Evolutionary conservation across 2,888 invertebrate species (phyloP).

Genomic region (Odontothrips loti): DNA sequence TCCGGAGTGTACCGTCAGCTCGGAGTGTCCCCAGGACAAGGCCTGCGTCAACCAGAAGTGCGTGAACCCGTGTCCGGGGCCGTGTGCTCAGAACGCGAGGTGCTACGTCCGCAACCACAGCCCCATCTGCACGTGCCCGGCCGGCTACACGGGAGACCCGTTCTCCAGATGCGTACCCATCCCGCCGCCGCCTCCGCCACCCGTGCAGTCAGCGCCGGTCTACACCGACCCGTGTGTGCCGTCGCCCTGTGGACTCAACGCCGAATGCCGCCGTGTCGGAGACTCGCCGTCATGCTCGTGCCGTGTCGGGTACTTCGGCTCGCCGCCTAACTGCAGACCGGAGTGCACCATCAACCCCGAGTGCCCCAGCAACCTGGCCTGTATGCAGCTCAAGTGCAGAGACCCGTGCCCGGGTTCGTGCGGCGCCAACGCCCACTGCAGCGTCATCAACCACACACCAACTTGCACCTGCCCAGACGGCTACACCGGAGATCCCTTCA

Average conservation of each 20-base stretch:
- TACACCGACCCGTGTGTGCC: slow-evolving; percentile 57
- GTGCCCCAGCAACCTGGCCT: slow-evolving; percentile 50
- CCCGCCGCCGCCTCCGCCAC: slow-evolving; percentile 40
- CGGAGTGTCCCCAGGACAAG: slow-evolving; percentile 50
- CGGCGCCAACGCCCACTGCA: slow-evolving; percentile 68
- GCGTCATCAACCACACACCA: slow-evolving; percentile 71
- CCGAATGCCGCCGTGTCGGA: slow-evolving; percentile 49
- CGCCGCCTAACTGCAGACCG: slow-evolving; percentile 48
- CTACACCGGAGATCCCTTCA: slow-evolving; percentile 72
- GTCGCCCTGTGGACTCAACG: slow-evolving; percentile 44
- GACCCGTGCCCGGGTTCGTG: slow-evolving; percentile 59
- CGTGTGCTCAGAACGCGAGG: slow-evolving; percentile 62
- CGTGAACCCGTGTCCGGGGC: slow-evolving; percentile 63
- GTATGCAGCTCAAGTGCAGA: slow-evolving; percentile 49
- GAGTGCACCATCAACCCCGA: slow-evolving; percentile 49
- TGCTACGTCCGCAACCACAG: slow-evolving; percentile 68
- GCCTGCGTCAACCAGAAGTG: slow-evolving; percentile 68
- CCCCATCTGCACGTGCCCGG: slow-evolving; percentile 66
- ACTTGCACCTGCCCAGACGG: slow-evolving; percentile 69
- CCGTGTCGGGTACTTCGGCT: slow-evolving; percentile 58
- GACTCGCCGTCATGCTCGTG: slow-evolving; percentile 47
- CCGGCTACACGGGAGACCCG: slow-evolving; percentile 64
- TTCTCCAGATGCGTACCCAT: slow-evolving; percentile 35
- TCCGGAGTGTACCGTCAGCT: slow-evolving; percentile 47
- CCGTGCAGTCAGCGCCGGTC: slow-evolving; percentile 42